Percentiles rank a stretch among this genome's conserved stretches.
Evolutionary conservation across 1,140 invertebrate genomes (phyloP).

Genomic region (Pseudomyrmex sp.): DNA sequence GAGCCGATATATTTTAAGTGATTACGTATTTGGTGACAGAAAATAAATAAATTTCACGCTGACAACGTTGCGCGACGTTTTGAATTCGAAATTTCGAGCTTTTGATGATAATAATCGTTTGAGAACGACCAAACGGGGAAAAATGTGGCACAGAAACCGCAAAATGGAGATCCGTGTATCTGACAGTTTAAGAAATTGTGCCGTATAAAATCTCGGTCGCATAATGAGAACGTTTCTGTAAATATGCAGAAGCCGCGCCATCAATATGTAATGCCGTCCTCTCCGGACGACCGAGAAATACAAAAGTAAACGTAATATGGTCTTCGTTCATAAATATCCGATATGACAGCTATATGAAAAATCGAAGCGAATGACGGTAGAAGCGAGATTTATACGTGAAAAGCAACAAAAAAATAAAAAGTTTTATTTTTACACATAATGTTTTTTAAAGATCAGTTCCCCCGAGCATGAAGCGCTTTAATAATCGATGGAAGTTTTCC

Average conservation of each 20-base stretch:
- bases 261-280: slow-evolving; percentile 44
- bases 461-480: slow-evolving; percentile 3
- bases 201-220: slow-evolving; percentile 48
- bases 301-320: slow-evolving; percentile 49
- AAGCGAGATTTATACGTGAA: slow-evolving; percentile 10
- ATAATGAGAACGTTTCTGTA: slow-evolving; percentile 54
- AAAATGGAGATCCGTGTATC: slow-evolving; percentile 37
- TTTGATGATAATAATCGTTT: slow-evolving; percentile 35
- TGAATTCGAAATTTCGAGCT: slow-evolving; percentile 13
- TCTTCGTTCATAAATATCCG: slow-evolving; percentile 43
- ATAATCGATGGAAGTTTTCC: slow-evolving; percentile 36
- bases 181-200: slow-evolving; percentile 58
- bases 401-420: neutral
- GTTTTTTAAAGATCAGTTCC: neutral
- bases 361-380: slow-evolving; percentile 18
- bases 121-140: slow-evolving; percentile 23
- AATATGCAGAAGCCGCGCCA: slow-evolving; percentile 39
- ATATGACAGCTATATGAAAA: slow-evolving; percentile 42
- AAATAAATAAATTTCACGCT: too few species aligned
- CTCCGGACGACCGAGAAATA: slow-evolving; percentile 22
- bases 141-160: slow-evolving; percentile 27
- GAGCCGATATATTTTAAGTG: too few species aligned
- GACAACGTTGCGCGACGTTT: neutral
- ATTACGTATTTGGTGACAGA: too few species aligned
- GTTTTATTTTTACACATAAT: slow-evolving; percentile 1